phyloP scores from a whole-genome alignment of 2,797 vertebrate genomes.

The Apodemus agrarius region DNA sequence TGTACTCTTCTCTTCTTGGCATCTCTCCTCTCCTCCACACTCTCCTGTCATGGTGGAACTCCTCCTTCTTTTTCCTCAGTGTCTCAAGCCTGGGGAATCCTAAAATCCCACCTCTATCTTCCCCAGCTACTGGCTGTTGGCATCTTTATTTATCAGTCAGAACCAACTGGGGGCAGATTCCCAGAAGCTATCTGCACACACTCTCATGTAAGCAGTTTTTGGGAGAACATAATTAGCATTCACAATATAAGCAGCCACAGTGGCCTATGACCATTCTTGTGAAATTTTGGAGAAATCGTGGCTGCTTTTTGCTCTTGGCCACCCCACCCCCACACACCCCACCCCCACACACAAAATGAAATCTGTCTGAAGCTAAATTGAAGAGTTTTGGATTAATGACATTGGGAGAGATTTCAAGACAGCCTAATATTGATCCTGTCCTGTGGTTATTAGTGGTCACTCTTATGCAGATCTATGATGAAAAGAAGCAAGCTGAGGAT shows the following conservation, averaged over 20 bases:
- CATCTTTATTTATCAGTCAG: neutral
- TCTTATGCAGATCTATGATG: neutral
- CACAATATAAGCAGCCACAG: neutral
- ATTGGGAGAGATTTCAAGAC: neutral
- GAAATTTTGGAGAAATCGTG: neutral
- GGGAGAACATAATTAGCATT: neutral
- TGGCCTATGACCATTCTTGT: neutral
- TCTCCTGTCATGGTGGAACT: neutral
- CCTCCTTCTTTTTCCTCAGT: neutral
- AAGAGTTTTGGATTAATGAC: neutral
- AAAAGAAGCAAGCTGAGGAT: neutral
- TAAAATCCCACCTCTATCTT: neutral
- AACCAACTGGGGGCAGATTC: neutral
- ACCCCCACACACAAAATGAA: neutral
- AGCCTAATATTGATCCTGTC: neutral
- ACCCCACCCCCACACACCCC: rapidly evolving
- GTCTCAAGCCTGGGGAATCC: neutral
- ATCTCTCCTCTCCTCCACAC: too few species aligned
- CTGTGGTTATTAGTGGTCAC: neutral
- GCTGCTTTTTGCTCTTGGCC: neutral
- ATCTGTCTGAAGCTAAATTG: neutral
- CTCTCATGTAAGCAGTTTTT: neutral
- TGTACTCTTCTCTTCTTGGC: too few species aligned
- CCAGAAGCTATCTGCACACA: neutral
- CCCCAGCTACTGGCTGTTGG: neutral